phyloP scores from a whole-genome alignment of 1,140 invertebrate genomes.

The Nephotettix cincticeps region DNA sequence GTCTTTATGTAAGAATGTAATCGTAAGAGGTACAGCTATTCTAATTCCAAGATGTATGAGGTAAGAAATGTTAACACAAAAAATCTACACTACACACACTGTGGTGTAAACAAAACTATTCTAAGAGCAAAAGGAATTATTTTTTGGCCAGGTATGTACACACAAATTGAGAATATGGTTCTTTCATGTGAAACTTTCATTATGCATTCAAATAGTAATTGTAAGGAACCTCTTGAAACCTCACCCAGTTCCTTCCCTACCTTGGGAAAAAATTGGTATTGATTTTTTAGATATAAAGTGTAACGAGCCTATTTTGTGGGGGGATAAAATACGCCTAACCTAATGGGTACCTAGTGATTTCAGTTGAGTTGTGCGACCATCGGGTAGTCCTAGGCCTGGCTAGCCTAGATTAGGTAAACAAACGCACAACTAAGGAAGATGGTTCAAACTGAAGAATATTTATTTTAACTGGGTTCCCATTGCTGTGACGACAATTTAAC shows the following conservation, averaged over 20 bases:
- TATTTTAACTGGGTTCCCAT: no score
- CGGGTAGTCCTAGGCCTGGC: no score
- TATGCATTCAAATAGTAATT: conserved; percentile 33
- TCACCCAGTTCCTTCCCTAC: conserved; percentile 40
- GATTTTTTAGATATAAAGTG: conserved; percentile 42
- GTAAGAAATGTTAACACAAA: not conserved
- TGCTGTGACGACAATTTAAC: no score
- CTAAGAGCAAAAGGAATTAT: conserved; percentile 5
- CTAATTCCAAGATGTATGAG: not conserved
- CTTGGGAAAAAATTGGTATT: conserved; percentile 44
- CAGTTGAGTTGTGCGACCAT: no score
- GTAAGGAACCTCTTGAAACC: conserved; percentile 43
- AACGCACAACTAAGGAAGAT: no score
- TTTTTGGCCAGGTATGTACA: conserved; percentile 25
- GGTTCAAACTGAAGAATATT: no score
- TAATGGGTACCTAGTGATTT: no score
- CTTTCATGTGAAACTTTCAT: conserved; percentile 22
- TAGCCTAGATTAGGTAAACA: no score
- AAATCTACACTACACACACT: not conserved
- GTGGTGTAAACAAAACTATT: not conserved
- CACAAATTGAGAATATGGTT: conserved; percentile 16
- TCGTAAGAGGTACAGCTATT: not conserved
- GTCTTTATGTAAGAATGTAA: not conserved
- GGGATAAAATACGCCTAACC: no score
- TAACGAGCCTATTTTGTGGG: no score